Base-by-base conservation (phyloP, 2,113 vertebrate species). In the Meriones unguiculatus region DNA sequence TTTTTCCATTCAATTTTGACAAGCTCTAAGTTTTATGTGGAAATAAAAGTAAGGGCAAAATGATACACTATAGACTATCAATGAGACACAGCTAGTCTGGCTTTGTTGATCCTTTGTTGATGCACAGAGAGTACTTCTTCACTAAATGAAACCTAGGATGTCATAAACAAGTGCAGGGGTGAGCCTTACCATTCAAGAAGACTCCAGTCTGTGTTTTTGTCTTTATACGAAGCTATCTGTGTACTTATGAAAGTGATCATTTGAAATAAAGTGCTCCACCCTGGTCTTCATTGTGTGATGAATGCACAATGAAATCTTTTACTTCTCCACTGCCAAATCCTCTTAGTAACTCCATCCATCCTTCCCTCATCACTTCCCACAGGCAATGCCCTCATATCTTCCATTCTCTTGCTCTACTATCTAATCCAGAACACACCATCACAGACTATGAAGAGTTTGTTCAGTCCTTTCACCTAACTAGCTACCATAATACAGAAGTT, bases 1-100 rank as follows among this genome's bases (percentile, higher is more conserved):
- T 54, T 59, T 50, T 77, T 59, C 25, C 28, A 54, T 35, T 67
- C 57, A 22, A 9, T 15, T 67, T 91, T 20, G 73, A 3, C 46
- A 96, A 87, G 46, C 54, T 82, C 69, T 96, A 96, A 77, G 52
- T 69, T 46, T 87, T 72, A 57, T 5, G 5, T 25, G n/a, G 52
- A 54, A 90, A 84, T 62, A 90, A 65, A 92, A 87, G 24, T 25
- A 90, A 94, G 17, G 14, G 41, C 64, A 78, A 90, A 32, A 77
- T 17, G 9, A 76, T 50, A 76, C 24, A 89, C 65, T 41, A 62
- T 35, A 92, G 38, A 80, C 32, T 80, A 46, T 30, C n/a, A 76
- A n/a, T 54, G 69, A n/a, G 22, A 75, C 3, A 5, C 65, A 81
- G 65, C 57, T 41, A 76, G 25, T 90, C 38, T 73, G 17, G 64